phyloP scores from a whole-genome alignment of 2,888 invertebrate species.

The Drosophila quinaria region DNA sequence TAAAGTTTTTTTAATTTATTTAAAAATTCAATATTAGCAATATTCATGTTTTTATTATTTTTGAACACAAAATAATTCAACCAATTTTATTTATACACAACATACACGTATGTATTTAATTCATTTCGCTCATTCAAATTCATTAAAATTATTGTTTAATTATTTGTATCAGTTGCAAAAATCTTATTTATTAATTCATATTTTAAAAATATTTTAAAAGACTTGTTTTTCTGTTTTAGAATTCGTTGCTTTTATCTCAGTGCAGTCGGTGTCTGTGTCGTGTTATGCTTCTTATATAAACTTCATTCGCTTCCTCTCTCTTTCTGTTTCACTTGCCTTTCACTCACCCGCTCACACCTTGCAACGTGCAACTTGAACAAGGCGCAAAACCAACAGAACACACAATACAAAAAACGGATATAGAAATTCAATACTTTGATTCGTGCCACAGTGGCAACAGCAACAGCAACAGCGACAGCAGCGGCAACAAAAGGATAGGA shows the following conservation, averaged over 20 bases:
- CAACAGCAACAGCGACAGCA: slow-evolving; percentile 18
- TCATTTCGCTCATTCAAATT: too few species aligned
- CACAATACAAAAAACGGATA: slow-evolving; percentile 81
- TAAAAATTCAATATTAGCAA: too few species aligned
- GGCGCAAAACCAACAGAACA: slow-evolving; percentile 51
- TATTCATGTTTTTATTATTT: too few species aligned
- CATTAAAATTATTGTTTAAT: too few species aligned
- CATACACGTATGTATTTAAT: too few species aligned
- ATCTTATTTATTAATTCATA: too few species aligned
- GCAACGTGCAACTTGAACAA: slow-evolving; percentile 30
- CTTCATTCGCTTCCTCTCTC: slow-evolving; percentile 17
- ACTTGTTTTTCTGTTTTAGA: too few species aligned
- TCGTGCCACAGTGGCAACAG: slow-evolving; percentile 79
- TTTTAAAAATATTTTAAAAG: too few species aligned
- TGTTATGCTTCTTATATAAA: slow-evolving; percentile 55
- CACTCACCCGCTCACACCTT: slow-evolving; percentile 26
- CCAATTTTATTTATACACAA: too few species aligned
- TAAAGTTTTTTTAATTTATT: too few species aligned
- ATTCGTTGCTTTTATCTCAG: neutral
- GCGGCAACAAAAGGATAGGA: slow-evolving; percentile 56
- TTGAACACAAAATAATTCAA: too few species aligned
- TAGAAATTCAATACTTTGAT: slow-evolving; percentile 86
- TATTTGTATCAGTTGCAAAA: too few species aligned
- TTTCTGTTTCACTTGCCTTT: slow-evolving; percentile 5
- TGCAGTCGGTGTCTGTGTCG: slow-evolving; percentile 6